Evolutionary conservation across 2,797 vertebrate species (phyloP), one percentile per base, ranked within the genome.

Genomic region (Mus spretus): DNA sequence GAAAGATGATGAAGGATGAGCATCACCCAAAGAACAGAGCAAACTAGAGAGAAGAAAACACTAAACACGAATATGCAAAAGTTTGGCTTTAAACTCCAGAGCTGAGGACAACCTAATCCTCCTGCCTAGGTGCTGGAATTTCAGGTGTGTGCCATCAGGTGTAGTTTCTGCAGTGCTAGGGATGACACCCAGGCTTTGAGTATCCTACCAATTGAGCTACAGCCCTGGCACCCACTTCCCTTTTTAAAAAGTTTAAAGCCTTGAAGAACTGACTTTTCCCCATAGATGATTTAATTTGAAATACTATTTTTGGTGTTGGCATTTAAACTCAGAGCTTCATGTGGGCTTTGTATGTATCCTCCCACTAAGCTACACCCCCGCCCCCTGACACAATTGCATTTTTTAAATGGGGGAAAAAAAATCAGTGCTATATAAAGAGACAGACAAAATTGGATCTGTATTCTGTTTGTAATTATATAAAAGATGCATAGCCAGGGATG

Each of bases 391-490:
- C 44, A 90, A 95, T 57, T 77, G 59, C 78, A 97, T 8, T 24
- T 81, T 53, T 75, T 63, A 61, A 88, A 61, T 70, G 59, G 59
- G 44, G 55, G 59, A 70, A 83, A 89, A 34, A 89, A 34, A 19
- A 65, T 63, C 26, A 31, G 47, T 37, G 15, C 3, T 34, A 61
- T 40, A 89, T 37, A 28, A 59, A 47, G 57, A 55, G 40, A 65
- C 44, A 65, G 59, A 75, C 63, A 93, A 9, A 87, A 74, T 4
- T 86, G 13, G 12, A 34, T 90, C 77, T 85, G 55, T 15, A 31
- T 72, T 89, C 91, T 88, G 78, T 90, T 93, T 79, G 80, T 40
- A 89, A 92, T 74, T 79, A 92, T 63, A 65, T 44, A 72, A 88
- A 55, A 93, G 77, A 90, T 67, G 77, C 53, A 86, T 5, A 40